Evolutionary conservation across 2,113 vertebrate species (phyloP).

Genomic region (Ginglymostoma cirratum): DNA sequence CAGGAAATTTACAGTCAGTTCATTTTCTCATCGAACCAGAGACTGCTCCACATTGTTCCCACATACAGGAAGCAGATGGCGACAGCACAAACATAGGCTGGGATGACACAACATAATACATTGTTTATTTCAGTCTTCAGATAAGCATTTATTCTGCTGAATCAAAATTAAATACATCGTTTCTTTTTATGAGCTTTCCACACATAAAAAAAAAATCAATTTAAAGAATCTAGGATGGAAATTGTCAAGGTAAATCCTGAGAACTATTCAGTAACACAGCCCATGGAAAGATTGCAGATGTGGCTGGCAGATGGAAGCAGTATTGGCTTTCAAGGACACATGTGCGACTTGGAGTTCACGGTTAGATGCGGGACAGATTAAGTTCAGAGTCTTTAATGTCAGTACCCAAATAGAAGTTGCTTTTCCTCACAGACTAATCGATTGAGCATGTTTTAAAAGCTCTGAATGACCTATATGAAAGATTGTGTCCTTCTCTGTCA

Average conservation of each 20-base stretch:
- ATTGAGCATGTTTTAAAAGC: too few species aligned
- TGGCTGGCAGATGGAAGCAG: not conserved
- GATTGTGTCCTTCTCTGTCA: too few species aligned
- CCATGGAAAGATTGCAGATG: not conserved
- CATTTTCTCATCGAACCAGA: not conserved
- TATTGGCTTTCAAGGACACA: not conserved
- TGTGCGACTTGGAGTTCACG: not conserved
- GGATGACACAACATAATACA: not conserved
- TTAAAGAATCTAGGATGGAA: too few species aligned
- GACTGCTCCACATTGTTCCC: not conserved
- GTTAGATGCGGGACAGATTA: not conserved
- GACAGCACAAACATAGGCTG: not conserved
- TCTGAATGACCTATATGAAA: too few species aligned
- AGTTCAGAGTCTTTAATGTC: too few species aligned
- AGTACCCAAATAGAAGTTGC: too few species aligned
- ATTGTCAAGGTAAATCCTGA: too few species aligned
- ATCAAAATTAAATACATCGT: not conserved
- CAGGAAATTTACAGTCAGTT: not conserved
- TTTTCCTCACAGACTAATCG: too few species aligned
- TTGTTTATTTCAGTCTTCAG: not conserved
- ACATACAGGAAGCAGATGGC: not conserved
- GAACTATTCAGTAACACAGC: not conserved
- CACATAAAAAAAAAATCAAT: too few species aligned
- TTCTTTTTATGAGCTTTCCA: not conserved
- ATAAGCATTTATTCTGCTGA: not conserved